Percentiles rank a stretch among this genome's conserved stretches.
These are phyloP conservation scores for Anoplius nigerrimus DNA, from an alignment of 2,888 invertebrate species.

Conservation along the genomic window DNA sequence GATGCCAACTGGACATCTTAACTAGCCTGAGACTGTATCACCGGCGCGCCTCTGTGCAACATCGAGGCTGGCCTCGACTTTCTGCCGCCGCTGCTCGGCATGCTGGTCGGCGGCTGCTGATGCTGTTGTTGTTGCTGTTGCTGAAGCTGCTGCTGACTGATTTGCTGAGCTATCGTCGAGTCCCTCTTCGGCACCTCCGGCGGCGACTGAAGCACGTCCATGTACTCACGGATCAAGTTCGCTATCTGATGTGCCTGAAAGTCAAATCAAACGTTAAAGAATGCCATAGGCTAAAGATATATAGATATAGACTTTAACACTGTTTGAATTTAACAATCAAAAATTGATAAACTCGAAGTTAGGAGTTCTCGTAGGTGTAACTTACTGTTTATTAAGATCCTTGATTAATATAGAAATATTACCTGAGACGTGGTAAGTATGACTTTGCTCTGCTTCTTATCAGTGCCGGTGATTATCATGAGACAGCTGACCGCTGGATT, in stretches of 20 bases:
- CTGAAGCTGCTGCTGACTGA: slow-evolving; percentile 57
- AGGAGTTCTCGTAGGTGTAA: no score
- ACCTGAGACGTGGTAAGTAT: slow-evolving; percentile 95
- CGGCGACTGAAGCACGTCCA: slow-evolving; percentile 79
- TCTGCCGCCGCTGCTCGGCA: slow-evolving; percentile 55
- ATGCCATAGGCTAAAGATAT: no score
- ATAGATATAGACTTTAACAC: no score
- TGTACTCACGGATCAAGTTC: slow-evolving; percentile 92
- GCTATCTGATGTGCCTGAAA: slow-evolving; percentile 93
- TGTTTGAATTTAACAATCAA: no score
- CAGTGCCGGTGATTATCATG: slow-evolving; percentile 94
- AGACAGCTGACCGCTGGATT: slow-evolving; percentile 94
- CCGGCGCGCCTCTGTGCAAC: slow-evolving; percentile 77
- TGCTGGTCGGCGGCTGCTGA: slow-evolving; percentile 36
- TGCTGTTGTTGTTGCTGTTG: slow-evolving; percentile 48
- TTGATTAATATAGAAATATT: no score
- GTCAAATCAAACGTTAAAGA: slow-evolving; percentile 36
- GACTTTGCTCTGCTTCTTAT: slow-evolving; percentile 94
- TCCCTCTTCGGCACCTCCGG: slow-evolving; percentile 71
- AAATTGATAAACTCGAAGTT: no score
- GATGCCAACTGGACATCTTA: slow-evolving; percentile 66
- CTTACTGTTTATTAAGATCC: no score
- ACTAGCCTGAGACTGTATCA: slow-evolving; percentile 79
- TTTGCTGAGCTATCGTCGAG: slow-evolving; percentile 66
- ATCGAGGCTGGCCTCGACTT: slow-evolving; percentile 77